These are phyloP conservation scores for Egretta garzetta DNA, from an alignment of 2,113 vertebrate species.

Conservation along the genomic window DNA sequence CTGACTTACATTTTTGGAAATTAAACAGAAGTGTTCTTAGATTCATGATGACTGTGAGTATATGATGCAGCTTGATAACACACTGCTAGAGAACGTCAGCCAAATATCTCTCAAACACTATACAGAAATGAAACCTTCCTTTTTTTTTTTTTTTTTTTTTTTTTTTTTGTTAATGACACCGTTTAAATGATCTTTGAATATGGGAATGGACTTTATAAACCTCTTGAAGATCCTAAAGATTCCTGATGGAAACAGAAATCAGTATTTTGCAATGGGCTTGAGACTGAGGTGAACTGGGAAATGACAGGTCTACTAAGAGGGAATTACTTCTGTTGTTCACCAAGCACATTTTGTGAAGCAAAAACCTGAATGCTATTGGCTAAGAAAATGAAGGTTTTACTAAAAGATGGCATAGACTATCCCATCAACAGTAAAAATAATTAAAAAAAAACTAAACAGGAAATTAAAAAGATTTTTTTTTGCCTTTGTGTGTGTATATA, in stretches of 20 bases:
- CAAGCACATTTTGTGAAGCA: not conserved
- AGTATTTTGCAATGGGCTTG: not conserved
- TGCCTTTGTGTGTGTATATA: not conserved
- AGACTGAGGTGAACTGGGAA: not conserved
- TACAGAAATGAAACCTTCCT: not conserved
- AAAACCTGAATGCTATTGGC: not conserved
- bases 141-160: constrained; percentile 11
- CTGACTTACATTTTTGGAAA: not conserved
- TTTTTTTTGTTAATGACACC: not conserved
- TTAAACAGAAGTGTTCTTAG: not conserved
- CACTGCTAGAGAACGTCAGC: not conserved
- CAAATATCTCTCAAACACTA: not conserved
- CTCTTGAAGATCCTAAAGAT: not conserved
- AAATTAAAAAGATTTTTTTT: not conserved
- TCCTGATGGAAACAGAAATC: not conserved
- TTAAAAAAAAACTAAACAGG: not conserved
- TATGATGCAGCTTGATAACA: not conserved
- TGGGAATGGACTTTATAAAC: not conserved
- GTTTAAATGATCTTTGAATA: not conserved
- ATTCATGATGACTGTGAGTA: not conserved
- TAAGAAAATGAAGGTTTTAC: not conserved
- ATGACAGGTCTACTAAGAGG: not conserved
- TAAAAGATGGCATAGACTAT: not conserved
- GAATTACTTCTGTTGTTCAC: not conserved
- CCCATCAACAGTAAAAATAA: not conserved